Conservation (phyloP, 2,113 vertebrate species). For the Peromyscus leucopus region DNA sequence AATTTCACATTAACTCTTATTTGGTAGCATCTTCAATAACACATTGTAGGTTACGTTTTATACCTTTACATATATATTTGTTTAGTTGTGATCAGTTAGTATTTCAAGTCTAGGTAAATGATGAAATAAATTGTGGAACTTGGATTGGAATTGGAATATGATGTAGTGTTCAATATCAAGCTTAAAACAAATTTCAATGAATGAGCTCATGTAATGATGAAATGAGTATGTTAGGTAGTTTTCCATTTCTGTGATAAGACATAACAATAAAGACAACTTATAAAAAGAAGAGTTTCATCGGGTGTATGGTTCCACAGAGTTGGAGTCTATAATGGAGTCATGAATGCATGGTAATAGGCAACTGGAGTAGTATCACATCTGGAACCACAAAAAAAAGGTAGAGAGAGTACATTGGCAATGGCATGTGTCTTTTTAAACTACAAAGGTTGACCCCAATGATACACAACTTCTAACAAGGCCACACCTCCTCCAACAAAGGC, state of each 20-base stretch:
- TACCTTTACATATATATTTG: not conserved
- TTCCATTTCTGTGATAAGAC: not conserved
- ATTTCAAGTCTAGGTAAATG: not conserved
- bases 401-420: not conserved
- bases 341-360: not conserved
- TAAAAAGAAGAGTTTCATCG: not conserved
- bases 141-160: not conserved
- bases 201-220: not conserved
- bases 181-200: not conserved
- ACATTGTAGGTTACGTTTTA: not conserved
- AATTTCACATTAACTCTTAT: not conserved
- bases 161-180: not conserved
- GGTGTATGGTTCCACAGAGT: not conserved
- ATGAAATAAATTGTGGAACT: not conserved
- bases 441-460: not conserved
- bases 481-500: not conserved
- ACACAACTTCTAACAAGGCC: not conserved
- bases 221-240: not conserved
- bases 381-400: not conserved
- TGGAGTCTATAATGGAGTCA: not conserved
- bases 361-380: not conserved
- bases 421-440: not conserved
- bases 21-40: not conserved
- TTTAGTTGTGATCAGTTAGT: not conserved
- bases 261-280: not conserved